Base-by-base conservation (phyloP, 2,888 invertebrate species). In the Diadromus collaris region DNA sequence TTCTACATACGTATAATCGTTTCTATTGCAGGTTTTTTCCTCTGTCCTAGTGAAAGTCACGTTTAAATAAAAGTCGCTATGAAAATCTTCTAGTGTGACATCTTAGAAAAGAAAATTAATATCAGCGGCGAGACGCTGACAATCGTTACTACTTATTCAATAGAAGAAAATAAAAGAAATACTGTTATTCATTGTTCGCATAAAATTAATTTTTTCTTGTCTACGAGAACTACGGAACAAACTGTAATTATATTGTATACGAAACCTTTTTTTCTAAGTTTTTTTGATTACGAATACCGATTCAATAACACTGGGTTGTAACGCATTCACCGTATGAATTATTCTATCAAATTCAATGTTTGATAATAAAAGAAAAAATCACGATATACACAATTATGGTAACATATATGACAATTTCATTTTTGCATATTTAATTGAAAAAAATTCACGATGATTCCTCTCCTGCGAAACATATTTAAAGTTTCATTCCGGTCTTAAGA, bases 11-110 rank as follows among this genome's bases (percentile, higher is more conserved):
- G 85, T 81, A 79, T 70, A 64, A 83, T 84, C 70, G 64, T 87
- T 86, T 81, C 80, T 84, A 85, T 87, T 87, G 70, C 86, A 87
- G 86, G 85, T 87, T 86, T 86, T 85, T 87, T 79, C 82, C 85
- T 67, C 74, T 82, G 77, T 83, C 83, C 60, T 83, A 86, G 81
- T 78, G 84, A 81, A 69, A 80, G 69, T 79, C 67, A 61, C 61
- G 60, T 81, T n/a, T 78, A 80, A 67, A 75, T 48, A 29, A 58
- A 32, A 67, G 51, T 56, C 54, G 56, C 38, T 60, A 38, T 34
- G 27, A 67, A 27, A 44, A 41, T 58, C 38, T 46, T 76, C 41
- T 68, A 38, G 70, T 56, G 56, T 41, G 51, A 76, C 63, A 27
- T 46, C 24, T 44, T 58, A 46, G 56, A 56, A 54, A 16, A 27